Evolutionary conservation across 2,888 invertebrate genomes (phyloP).

Genomic region (Heliconius ethilla): DNA sequence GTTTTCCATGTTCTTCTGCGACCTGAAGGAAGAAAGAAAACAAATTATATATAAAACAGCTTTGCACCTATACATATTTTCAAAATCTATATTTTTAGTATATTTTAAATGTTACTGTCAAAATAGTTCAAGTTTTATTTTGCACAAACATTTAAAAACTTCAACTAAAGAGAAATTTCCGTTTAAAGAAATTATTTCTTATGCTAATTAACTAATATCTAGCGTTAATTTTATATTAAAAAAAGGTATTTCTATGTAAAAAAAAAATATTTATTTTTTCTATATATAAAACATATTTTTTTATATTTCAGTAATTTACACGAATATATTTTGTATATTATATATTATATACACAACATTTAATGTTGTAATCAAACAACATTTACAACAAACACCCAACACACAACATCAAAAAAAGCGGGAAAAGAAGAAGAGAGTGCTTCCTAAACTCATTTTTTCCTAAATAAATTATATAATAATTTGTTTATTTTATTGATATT

Average conservation of each 20-base stretch:
- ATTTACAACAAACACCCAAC: background rate
- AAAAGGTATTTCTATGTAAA: no score
- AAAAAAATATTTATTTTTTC: no score
- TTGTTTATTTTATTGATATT: background rate
- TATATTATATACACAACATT: background rate
- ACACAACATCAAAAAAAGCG: conserved; percentile 8
- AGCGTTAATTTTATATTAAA: background rate
- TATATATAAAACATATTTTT: no score
- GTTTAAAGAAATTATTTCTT: background rate
- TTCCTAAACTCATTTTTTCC: background rate
- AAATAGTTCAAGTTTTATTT: no score
- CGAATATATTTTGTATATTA: no score
- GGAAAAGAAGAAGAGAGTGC: background rate
- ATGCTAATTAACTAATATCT: background rate
- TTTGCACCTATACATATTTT: background rate
- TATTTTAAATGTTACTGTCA: background rate
- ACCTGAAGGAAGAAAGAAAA: conserved; percentile 69
- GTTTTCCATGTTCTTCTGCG: conserved; percentile 93
- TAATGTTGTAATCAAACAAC: background rate
- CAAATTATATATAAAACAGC: background rate
- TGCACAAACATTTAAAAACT: background rate
- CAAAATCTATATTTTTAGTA: background rate
- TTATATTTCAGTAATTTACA: background rate
- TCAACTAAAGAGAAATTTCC: background rate
- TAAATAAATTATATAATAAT: background rate